Evolutionary conservation across 1,140 invertebrate species (phyloP).

Genomic region (Dendroctonus valens): DNA sequence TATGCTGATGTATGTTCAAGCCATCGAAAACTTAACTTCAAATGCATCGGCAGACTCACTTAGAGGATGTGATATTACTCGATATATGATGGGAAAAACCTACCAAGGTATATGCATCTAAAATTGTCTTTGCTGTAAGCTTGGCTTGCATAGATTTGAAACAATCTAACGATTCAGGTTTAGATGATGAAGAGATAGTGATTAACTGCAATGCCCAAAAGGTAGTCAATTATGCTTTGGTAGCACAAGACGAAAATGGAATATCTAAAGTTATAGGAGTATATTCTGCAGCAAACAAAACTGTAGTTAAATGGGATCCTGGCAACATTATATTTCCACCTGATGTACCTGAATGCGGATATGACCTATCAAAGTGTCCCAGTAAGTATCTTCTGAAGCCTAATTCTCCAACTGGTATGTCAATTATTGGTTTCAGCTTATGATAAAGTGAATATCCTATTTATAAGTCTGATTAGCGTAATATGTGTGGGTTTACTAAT

Average conservation of each 20-base stretch:
- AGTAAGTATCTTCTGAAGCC: conserved; percentile 54
- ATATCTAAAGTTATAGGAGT: conserved; percentile 42
- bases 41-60: conserved; percentile 54
- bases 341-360: conserved; percentile 88
- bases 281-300: conserved; percentile 38
- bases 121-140: conserved; percentile 1
- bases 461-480: conserved; percentile 35
- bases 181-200: conserved; percentile 23
- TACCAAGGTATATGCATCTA: conserved; percentile 65
- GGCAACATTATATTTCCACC: conserved; percentile 71
- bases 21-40: conserved; percentile 66
- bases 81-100: conserved; percentile 87
- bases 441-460: conserved; percentile 35
- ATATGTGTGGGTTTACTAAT: conserved; percentile 34
- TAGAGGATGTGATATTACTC: conserved; percentile 66
- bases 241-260: conserved; percentile 38
- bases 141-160: conserved; percentile 2
- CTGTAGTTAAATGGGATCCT: conserved; percentile 35
- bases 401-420: neutral
- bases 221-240: conserved; percentile 40
- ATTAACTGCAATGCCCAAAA: conserved; percentile 47
- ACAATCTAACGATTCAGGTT: conserved; percentile 2
- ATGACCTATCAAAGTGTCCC: conserved; percentile 85
- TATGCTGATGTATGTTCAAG: conserved; percentile 87
- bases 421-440: conserved; percentile 34